These are phyloP conservation scores for Thereva unica DNA, from an alignment of 2,888 invertebrate genomes.

Conservation along the genomic window DNA sequence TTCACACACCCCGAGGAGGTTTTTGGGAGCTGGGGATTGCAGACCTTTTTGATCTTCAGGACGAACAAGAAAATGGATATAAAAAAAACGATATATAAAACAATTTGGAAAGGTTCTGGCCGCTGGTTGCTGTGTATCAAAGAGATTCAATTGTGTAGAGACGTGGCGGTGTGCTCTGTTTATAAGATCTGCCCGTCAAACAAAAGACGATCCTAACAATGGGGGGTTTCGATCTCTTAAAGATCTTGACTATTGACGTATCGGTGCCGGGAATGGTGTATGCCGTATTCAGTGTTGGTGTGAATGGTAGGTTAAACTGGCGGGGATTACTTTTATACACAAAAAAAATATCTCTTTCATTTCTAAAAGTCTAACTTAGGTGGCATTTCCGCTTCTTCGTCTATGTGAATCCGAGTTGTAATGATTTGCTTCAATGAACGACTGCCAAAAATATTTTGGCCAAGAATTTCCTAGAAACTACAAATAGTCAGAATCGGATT, in stretches of 20 bases:
- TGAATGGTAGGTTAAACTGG: constrained; percentile 23
- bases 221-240: constrained; percentile 37
- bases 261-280: background rate
- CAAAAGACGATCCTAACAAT: constrained; percentile 38
- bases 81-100: background rate
- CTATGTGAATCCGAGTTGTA: constrained; percentile 19
- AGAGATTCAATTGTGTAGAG: constrained; percentile 35
- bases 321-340: constrained; percentile 12
- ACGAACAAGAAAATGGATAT: constrained; percentile 16
- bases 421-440: constrained; percentile 28
- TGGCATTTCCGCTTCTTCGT: constrained; percentile 30
- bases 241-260: constrained; percentile 7
- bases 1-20: constrained; percentile 39
- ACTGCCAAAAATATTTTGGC: constrained; percentile 9
- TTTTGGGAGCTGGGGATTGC: constrained; percentile 23
- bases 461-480: constrained; percentile 21
- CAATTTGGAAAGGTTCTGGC: constrained; percentile 19
- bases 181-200: constrained; percentile 36
- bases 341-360: background rate
- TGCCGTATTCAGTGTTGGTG: constrained; percentile 1
- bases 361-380: background rate
- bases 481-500: constrained; percentile 3
- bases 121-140: constrained; percentile 30
- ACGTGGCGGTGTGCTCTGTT: constrained; percentile 39
- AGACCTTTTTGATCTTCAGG: constrained; percentile 27